Base-by-base conservation (phyloP, 1,140 invertebrate species). In the Hylaeus anthracinus region DNA sequence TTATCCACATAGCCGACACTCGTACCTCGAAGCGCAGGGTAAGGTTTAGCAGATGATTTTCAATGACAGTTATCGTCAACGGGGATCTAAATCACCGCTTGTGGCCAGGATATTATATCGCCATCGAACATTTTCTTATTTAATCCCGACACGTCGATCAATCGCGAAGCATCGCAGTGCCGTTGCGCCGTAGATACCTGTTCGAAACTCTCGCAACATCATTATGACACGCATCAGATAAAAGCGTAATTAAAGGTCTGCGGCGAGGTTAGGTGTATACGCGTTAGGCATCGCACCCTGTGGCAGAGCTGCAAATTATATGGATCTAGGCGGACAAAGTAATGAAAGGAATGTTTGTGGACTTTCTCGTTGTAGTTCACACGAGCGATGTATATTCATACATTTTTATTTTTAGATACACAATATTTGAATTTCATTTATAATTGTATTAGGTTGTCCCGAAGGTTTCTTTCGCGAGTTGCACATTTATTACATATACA, bases 221-320 rank as follows among this genome's bases (percentile, higher is more conserved):
- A 88, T 90, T 88, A 88, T 74, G 69, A 79, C 75, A 81, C 84
- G 77, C 81, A 91, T 90, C 90, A 89, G 90, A 91, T 91, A 91
- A 90, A 89, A 86, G 84, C 84, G 84, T 90, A 90, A 90, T 91
- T 91, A 90, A 91, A 90, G 89, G 88, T 60, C 60, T 58, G 37
- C 39, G 56, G 9, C 9, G 64, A 70, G 3, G 55, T 45, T 69
- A 53, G 43, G 63, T 26, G 63, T 26, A 51, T 66, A 67, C 53
- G 69, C 51, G 72, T 75, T 67, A 61, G 48, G 56, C n/a, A 83
- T 65, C 5, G 15, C 69, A 70, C 39, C 43, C 43, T 45, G 43
- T 45, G 43, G 43, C 43, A 45, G 3, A 45, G 5, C 5, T 2
- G 5, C 5, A 45, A 5, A 45, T 5, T 5, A 45, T 26, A 26